Evolutionary conservation across 2,797 vertebrate genomes (phyloP).

Genomic region (Argentina silus): DNA sequence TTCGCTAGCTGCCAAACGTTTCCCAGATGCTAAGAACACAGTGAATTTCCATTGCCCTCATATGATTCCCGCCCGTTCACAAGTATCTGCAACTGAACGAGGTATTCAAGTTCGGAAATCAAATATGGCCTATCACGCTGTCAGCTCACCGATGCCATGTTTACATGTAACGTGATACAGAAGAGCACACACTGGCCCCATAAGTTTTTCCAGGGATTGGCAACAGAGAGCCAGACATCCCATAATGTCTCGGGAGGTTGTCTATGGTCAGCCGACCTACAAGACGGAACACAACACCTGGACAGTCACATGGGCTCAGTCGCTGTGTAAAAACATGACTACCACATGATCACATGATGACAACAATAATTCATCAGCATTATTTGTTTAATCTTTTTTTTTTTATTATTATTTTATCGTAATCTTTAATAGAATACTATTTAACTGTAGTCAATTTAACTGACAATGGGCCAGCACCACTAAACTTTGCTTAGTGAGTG

Average conservation of each 20-base stretch:
- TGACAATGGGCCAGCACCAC: too few relatives aligned
- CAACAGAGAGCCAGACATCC: conserved; percentile 55
- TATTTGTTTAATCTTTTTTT: too few relatives aligned
- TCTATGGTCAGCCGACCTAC: conserved; percentile 52
- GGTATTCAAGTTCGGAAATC: conserved; percentile 35
- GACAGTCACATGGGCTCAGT: background rate
- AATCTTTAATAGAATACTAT: too few relatives aligned
- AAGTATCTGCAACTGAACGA: conserved; percentile 31
- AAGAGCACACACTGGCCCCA: conserved; percentile 54
- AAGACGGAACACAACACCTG: conserved; percentile 29
- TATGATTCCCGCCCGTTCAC: background rate
- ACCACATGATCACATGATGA: too few relatives aligned
- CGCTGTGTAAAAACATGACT: too few relatives aligned
- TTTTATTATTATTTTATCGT: too few relatives aligned
- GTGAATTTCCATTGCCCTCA: background rate
- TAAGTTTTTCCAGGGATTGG: conserved; percentile 72
- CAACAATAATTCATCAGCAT: too few relatives aligned
- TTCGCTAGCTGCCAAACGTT: conserved; percentile 5
- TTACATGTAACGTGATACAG: conserved; percentile 74
- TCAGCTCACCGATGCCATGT: conserved; percentile 57
- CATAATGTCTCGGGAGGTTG: conserved; percentile 54
- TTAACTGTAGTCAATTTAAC: too few relatives aligned
- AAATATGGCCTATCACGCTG: conserved; percentile 27
- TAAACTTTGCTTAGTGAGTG: too few relatives aligned
- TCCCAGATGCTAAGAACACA: conserved; percentile 9